Percentiles rank a stretch among this genome's conserved stretches.
Conservation (phyloP, 37 sponge, comb jelly and placozoan genomes). For the Haliclona indistincta region DNA sequence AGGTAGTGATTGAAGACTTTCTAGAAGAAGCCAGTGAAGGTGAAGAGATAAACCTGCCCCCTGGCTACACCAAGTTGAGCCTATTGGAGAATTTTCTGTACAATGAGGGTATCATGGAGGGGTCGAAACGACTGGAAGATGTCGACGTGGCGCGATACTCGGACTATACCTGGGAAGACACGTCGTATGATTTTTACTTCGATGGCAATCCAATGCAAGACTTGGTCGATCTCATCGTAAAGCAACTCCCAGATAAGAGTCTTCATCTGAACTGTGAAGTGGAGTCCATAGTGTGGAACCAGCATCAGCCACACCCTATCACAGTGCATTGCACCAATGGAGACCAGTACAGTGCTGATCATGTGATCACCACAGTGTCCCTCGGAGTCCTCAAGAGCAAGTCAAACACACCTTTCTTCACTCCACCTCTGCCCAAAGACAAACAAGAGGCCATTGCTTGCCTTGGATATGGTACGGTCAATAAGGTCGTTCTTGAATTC, state of each 20-base stretch:
- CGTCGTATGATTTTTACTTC: not conserved
- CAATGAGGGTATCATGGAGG: not conserved
- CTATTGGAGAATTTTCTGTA: not conserved
- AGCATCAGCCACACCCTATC: not conserved
- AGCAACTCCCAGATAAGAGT: not conserved
- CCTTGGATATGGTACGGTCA: conserved; percentile 63
- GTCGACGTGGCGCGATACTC: not conserved
- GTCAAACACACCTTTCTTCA: conserved; percentile 4
- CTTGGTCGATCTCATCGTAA: not conserved
- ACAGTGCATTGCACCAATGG: not conserved
- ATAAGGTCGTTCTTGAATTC: conserved; percentile 54
- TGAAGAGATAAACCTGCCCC: too few species aligned
- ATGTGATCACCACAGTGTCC: conserved; percentile 62
- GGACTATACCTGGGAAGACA: not conserved
- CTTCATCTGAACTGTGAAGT: not conserved
- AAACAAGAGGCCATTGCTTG: conserved; percentile 44
- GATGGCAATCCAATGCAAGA: not conserved
- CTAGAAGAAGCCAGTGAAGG: not conserved
- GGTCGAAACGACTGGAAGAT: not conserved
- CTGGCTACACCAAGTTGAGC: too few species aligned
- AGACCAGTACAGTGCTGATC: conserved; percentile 21
- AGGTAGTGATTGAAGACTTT: not conserved
- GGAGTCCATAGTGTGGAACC: not conserved
- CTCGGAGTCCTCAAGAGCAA: conserved; percentile 52
- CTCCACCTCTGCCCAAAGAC: conserved; percentile 58